Conservation (phyloP, 2,888 invertebrate species). For the Melieria crassipennis region DNA sequence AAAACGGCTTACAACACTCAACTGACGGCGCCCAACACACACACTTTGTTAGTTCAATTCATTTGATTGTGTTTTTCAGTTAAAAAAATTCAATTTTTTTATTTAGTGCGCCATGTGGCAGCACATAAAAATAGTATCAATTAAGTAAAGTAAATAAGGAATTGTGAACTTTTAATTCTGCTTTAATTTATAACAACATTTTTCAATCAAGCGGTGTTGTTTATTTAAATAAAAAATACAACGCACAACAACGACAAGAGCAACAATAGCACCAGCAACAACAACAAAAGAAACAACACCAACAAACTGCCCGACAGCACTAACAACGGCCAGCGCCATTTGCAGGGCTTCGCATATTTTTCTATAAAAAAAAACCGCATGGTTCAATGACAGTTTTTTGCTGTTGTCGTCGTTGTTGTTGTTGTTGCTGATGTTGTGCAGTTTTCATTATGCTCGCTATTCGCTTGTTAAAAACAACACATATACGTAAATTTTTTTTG, state of each 20-base stretch:
- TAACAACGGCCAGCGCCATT: no score
- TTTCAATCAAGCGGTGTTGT: constrained; percentile 22
- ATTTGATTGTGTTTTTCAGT: no score
- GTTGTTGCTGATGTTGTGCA: neutral
- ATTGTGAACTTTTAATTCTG: constrained; percentile 21
- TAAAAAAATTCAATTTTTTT: neutral
- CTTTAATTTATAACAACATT: constrained; percentile 30
- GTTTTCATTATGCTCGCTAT: neutral
- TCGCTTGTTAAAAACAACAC: neutral
- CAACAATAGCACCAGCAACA: no score
- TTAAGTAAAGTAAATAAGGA: constrained; percentile 20
- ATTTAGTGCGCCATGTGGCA: neutral
- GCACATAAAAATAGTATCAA: neutral
- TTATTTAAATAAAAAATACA: neutral
- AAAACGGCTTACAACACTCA: no score
- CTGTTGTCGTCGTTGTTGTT: neutral
- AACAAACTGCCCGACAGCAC: no score
- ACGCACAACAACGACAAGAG: no score
- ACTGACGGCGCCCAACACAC: no score
- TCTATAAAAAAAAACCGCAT: no score
- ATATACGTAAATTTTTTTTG: constrained; percentile 1
- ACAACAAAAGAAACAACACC: no score
- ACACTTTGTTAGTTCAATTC: no score
- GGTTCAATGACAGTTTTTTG: neutral
- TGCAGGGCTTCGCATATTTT: no score